Evolutionary conservation across 2,888 invertebrate species (phyloP).

Genomic region (Phengaris arion): DNA sequence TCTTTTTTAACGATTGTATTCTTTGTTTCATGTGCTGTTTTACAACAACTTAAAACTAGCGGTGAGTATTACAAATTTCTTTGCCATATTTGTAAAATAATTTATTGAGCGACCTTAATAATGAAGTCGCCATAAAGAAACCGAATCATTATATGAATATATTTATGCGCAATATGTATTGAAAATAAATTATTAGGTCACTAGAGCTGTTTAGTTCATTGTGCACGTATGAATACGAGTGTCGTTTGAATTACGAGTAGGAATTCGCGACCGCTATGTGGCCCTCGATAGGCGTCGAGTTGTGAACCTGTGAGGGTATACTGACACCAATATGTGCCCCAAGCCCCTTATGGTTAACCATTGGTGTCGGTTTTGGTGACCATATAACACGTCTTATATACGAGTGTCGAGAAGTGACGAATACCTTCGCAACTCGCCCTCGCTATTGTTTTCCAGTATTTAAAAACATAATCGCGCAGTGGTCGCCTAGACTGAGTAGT

Average conservation of each 20-base stretch:
- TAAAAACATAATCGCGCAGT: conserved; percentile 61
- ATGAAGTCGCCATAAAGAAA: conserved; percentile 30
- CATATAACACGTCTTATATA: conserved; percentile 50
- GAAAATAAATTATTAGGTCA: conserved; percentile 69
- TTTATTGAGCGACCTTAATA: conserved; percentile 29
- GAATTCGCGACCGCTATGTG: conserved; percentile 78
- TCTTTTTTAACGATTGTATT: conserved; percentile 37
- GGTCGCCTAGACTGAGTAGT: conserved; percentile 52
- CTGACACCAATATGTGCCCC: conserved; percentile 71
- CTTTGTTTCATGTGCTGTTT: conserved; percentile 73
- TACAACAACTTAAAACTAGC: conserved; percentile 49
- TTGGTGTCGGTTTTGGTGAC: conserved; percentile 46
- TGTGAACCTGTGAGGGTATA: conserved; percentile 57
- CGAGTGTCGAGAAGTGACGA: conserved; percentile 54
- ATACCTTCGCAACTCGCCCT: conserved; percentile 58
- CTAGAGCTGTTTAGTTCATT: conserved; percentile 63
- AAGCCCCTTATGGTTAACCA: conserved; percentile 60
- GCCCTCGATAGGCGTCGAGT: conserved; percentile 55
- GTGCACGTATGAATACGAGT: conserved; percentile 63
- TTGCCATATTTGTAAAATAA: conserved; percentile 19
- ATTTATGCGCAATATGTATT: conserved; percentile 51
- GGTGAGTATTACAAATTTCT: conserved; percentile 56
- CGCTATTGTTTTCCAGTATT: conserved; percentile 66
- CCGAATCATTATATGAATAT: conserved; percentile 37
- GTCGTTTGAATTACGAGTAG: conserved; percentile 75